A percentile compares a stretch with the other conserved stretches of the same genome.
These are phyloP conservation scores for Petroica traversi DNA, from an alignment of 2,113 vertebrate genomes.

Conservation along the genomic window DNA sequence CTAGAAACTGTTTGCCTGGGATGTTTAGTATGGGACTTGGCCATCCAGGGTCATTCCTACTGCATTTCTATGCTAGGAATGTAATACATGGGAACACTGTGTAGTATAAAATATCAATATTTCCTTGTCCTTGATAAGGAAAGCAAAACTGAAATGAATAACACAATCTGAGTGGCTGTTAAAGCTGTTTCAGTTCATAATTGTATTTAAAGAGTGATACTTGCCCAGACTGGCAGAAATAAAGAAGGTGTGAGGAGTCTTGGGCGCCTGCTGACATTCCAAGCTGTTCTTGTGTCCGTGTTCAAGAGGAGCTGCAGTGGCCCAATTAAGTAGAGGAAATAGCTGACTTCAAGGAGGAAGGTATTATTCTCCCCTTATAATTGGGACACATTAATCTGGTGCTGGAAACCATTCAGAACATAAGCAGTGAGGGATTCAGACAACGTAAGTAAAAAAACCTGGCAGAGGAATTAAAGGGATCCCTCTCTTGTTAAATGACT, in stretches of 20 bases:
- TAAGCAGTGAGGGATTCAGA: not conserved
- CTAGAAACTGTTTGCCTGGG: not conserved
- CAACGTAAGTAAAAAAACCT: not conserved
- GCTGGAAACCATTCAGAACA: not conserved
- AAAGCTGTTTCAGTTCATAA: not conserved
- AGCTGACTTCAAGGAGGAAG: conserved; percentile 5
- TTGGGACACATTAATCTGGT: not conserved
- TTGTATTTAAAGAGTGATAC: not conserved
- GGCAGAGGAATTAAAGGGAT: not conserved
- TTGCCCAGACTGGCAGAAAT: not conserved
- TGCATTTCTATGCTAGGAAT: not conserved
- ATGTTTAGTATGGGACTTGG: not conserved
- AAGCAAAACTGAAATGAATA: not conserved
- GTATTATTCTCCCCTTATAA: not conserved
- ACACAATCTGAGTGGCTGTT: not conserved
- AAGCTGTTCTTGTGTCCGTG: not conserved
- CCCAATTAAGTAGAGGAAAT: conserved; percentile 33
- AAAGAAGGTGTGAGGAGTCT: not conserved
- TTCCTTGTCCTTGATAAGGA: conserved; percentile 1
- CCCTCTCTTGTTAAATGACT: not conserved
- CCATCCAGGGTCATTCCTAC: not conserved
- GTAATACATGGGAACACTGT: not conserved
- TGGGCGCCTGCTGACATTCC: not conserved
- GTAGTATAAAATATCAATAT: not conserved
- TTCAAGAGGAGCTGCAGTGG: not conserved